Base-by-base conservation (phyloP, 92 coral and sea anemone species). In the Galaxea fascicularis region DNA sequence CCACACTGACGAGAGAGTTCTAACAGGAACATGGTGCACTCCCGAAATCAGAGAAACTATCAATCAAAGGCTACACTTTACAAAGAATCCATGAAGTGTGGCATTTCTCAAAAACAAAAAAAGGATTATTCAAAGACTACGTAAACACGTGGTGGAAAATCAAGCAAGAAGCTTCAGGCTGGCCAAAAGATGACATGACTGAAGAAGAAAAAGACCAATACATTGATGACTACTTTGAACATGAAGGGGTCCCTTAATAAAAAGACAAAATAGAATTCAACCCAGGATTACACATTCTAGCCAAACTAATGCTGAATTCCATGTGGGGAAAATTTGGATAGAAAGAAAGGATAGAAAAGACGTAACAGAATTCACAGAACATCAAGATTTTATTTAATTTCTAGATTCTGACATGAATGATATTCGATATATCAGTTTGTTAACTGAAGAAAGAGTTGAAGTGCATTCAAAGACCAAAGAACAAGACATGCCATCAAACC, bases 251-350 rank as follows among this genome's bases (percentile, higher is more conserved):
- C 52, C 31, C 11, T n/a, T n/a, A 15, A 0, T 77, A n/a, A 54
- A 60, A 26, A 21, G 29, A 28, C 24, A n/a, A 51, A 14, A 22
- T 57, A 18, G 39, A 26, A 0, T 30, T 29, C 16, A 77, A 77
- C 51, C 82, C 71, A 10, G 82, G 82, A 4, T 52, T 35, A 25
- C 82, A 71, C 15, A 3, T 77, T 26, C 49, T 69, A 35, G 76
- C 86, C 65, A 81, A 70, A 10, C 39, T 60, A 21, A 81, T 81
- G 71, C 11, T 52, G 1, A 81, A 81, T 22, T 52, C 68, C 27
- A 67, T 69, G 76, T 81, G 86, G 71, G 71, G 86, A 10, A 70
- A 81, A 51, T 81, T 65, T 10, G 86, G 86, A 8, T 71, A 67
- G 24, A n/a, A n/a, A 67, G 64, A 4, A 62, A 0, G 30, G 70